Evolutionary conservation across 1,140 invertebrate species (phyloP).

Genomic region (Brachionus koreanus): DNA sequence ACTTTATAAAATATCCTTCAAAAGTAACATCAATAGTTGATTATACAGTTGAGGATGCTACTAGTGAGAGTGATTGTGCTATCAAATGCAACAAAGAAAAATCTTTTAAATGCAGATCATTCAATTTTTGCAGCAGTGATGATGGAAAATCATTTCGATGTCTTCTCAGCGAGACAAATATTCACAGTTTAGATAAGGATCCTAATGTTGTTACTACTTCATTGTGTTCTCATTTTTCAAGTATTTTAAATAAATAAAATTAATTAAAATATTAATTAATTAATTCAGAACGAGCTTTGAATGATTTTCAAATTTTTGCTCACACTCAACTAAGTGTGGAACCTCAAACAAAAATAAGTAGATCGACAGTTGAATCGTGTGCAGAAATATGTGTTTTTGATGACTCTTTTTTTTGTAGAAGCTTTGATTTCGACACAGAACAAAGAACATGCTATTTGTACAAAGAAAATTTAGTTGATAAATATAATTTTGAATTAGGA

Average conservation of each 20-base stretch:
- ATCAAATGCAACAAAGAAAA: conserved; percentile 15
- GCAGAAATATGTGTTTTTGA: conserved; percentile 35
- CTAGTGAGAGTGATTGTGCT: neutral
- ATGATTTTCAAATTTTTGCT: conserved; percentile 10
- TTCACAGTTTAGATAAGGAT: conserved; percentile 20
- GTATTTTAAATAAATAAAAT: neutral
- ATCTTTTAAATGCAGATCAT: conserved; percentile 13
- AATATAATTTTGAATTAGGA: neutral
- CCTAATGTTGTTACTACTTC: conserved; percentile 13
- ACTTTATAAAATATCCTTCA: conserved; percentile 36
- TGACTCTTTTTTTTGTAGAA: conserved; percentile 26
- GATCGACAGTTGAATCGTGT: neutral
- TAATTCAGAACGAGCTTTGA: neutral
- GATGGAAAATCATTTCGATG: neutral
- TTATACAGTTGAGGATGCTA: neutral
- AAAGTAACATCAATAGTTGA: conserved; percentile 38
- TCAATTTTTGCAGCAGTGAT: conserved; percentile 24
- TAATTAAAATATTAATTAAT: neutral
- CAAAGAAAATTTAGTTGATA: conserved; percentile 24
- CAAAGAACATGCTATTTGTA: conserved; percentile 11
- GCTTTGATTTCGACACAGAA: neutral
- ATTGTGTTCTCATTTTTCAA: conserved; percentile 33
- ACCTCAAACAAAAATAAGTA: neutral
- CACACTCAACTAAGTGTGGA: neutral
- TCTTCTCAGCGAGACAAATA: conserved; percentile 10